Base-by-base conservation (phyloP, 2,113 vertebrate species). In the Anser cygnoides region DNA sequence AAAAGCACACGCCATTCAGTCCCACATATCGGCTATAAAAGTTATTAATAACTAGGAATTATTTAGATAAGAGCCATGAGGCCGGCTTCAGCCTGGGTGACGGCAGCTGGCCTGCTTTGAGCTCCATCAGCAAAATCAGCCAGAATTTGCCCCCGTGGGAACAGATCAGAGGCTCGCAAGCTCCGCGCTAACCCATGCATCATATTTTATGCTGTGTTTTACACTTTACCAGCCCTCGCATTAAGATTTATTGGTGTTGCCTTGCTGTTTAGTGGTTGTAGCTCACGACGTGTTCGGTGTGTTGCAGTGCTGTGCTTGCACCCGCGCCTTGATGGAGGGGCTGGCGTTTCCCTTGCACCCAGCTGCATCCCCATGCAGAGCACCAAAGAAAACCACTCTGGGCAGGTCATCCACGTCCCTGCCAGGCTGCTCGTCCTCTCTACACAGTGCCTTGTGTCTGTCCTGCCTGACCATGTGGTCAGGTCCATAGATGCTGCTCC, bases 1-100 rank as follows among this genome's bases (percentile, higher is more conserved):
- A 94, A 96, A 93, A 96, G 81, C 95, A 93, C 91, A 87, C 33
- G 6, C 55, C 62, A 83, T 70, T 85, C 92, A 92, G 91, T 74
- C 93, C 91, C 93, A 85, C 9, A 18, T 74, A 95, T 25, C 59
- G 74, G 73, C 93, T 73, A 83, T 95, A 94, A 96, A 96, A 96
- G 93, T 94, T 96, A 95, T 96, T 96, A 96, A 96, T 91, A 96
- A 91, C 93, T 54, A 90, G 72, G 78, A 95, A 95, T 93, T 94
- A 86, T 84, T 86, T 3, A 91, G 91, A 86, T 90, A 95, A 88
- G 82, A 95, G 63, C 82, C 82, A 74, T 91, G 82, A 92, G 67
- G 28, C 55, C 0, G 0, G 4, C 89, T 85, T 65, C 58, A 95
- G 91, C 67, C 62, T 37, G 91, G 84, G 85, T 83, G 91, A 90